Percentiles rank a stretch among this genome's conserved stretches.
phyloP scores from a whole-genome alignment of 1,140 invertebrate species.

The Steinernema feltiae region DNA sequence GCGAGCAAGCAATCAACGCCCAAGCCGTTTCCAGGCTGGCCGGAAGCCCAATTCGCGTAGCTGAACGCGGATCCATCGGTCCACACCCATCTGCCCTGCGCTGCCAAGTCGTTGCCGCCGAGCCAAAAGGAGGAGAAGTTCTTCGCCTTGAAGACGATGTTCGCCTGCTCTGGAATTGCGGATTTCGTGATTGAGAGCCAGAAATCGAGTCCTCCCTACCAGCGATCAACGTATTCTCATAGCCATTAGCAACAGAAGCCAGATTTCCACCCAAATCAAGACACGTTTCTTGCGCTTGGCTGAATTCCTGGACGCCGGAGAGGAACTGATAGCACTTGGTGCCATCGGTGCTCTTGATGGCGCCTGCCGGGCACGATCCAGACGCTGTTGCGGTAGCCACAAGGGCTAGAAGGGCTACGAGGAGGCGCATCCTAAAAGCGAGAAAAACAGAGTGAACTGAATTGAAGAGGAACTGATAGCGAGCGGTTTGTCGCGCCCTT shows the following conservation, averaged over 20 bases:
- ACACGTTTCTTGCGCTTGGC: neutral
- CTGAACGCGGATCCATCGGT: constrained; percentile 4
- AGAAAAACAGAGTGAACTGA: too few relatives aligned
- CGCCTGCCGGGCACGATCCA: neutral
- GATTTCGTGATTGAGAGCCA: neutral
- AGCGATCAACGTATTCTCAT: neutral
- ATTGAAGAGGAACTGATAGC: too few relatives aligned
- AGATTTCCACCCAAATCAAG: neutral
- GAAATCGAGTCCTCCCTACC: neutral
- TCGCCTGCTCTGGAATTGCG: neutral
- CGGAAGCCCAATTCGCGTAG: constrained; percentile 20
- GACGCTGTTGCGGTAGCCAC: neutral
- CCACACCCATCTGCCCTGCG: constrained; percentile 22
- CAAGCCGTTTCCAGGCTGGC: constrained; percentile 7
- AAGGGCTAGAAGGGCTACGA: neutral
- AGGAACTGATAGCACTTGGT: constrained; percentile 1
- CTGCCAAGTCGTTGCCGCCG: constrained; percentile 22
- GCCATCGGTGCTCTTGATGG: neutral
- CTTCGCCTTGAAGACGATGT: neutral
- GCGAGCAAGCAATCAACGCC: constrained; percentile 8
- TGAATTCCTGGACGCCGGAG: neutral
- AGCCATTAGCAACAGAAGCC: neutral
- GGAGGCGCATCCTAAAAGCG: neutral
- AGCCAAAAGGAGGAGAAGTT: constrained; percentile 1
- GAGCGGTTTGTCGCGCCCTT: too few relatives aligned